Evolutionary conservation across 2,113 vertebrate species (phyloP).

Genomic region (Hippocampus barbouri): DNA sequence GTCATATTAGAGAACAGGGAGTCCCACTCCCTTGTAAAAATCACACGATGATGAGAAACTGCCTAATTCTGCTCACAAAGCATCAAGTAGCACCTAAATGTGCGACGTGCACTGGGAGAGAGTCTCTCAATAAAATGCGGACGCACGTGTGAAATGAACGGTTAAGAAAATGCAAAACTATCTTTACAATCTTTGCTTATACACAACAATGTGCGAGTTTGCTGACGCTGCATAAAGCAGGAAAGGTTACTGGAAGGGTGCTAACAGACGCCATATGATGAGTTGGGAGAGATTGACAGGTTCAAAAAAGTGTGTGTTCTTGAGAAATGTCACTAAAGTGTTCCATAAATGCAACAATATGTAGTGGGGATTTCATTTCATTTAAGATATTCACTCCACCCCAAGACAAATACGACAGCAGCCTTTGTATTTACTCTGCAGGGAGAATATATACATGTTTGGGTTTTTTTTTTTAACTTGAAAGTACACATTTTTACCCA

Average conservation of each 20-base stretch:
- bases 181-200: slow-evolving; percentile 9
- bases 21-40: background rate
- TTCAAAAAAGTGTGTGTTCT: too few relatives aligned
- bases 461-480: too few relatives aligned
- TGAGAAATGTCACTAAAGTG: too few relatives aligned
- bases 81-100: background rate
- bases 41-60: background rate
- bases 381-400: too few relatives aligned
- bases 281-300: background rate
- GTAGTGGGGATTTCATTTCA: too few relatives aligned
- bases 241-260: slow-evolving; percentile 14
- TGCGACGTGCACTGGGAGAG: slow-evolving; percentile 1
- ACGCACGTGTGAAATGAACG: slow-evolving; percentile 14
- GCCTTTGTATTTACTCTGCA: too few relatives aligned
- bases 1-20: background rate
- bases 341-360: too few relatives aligned
- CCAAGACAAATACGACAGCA: too few relatives aligned
- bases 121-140: slow-evolving; percentile 18
- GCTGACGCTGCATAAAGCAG: slow-evolving; percentile 16
- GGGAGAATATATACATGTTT: too few relatives aligned
- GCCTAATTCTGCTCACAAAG: background rate
- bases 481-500: too few relatives aligned
- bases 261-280: background rate
- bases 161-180: slow-evolving; percentile 16
- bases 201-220: slow-evolving; percentile 17